Evolutionary conservation across 2,113 vertebrate species (phyloP), one percentile per base, ranked within the genome.

Genomic region (Sylvilagus bachmani): DNA sequence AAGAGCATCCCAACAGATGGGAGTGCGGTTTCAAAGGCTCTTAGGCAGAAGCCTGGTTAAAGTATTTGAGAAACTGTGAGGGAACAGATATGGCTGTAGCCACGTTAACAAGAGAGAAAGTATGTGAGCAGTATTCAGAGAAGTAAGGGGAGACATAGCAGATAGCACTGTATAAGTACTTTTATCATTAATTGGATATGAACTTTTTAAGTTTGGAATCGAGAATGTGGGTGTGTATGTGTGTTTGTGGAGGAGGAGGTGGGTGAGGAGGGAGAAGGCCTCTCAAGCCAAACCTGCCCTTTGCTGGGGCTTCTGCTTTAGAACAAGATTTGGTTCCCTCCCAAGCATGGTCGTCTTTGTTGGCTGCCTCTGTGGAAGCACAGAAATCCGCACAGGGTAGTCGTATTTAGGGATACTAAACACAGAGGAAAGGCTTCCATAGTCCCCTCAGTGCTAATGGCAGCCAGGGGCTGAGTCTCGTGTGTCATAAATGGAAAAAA

Each of bases 381-480:
- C 71, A 67, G 64, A 73, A 69, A 77, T 58, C 27, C 36, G 80
- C 87, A 29, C 16, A 64, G 79, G 44, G 71, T 29, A 77, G 9
- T 38, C 61, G 70, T 25, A 44, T 67, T 93, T 83, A 84, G 75
- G 91, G 83, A 96, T 29, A 64, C 6, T n/a, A 70, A 95, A 58
- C 11, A 25, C 61, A 75, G 58, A 78, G 36, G 19, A 84, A 64
- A 38, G 61, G 29, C 62, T 66, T 93, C 66, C 55, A n/a, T 27
- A 51, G 51, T 67, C 62, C 79, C 64, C 79, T 95, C 38, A 25
- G 14, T 11, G n/a, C 74, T 70, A 38, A 90, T 31, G 73, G 88
- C 33, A 93, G 84, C 85, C 87, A 94, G 82, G 27, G 55, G 44
- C 83, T 70, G 85, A 93, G 78, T 13, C 38, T 16, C 17, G 29